Conservation (phyloP, 2,888 invertebrate species). For the Geophilus truncorum region DNA sequence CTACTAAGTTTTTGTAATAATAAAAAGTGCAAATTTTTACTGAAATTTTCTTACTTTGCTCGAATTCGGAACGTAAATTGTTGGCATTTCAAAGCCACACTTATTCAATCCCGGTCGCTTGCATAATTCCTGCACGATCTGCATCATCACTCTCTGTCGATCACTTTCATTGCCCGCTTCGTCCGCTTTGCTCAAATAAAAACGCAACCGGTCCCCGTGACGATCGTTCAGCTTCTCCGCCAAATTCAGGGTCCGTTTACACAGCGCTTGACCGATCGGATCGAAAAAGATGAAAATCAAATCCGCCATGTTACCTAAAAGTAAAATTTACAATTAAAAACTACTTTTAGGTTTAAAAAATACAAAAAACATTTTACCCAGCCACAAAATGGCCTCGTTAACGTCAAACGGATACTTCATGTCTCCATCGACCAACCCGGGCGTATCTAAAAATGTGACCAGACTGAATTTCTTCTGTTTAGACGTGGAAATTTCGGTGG, state of each 20-base stretch:
- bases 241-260: slow-evolving; percentile 55
- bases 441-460: slow-evolving; percentile 57
- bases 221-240: slow-evolving; percentile 54
- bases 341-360: neutral
- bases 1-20: no score
- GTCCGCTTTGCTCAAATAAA: slow-evolving; percentile 57
- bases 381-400: slow-evolving; percentile 54
- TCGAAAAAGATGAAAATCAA: slow-evolving; percentile 59
- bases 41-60: no score
- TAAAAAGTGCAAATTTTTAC: no score
- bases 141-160: slow-evolving; percentile 57
- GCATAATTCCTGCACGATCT: slow-evolving; percentile 58
- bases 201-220: slow-evolving; percentile 54
- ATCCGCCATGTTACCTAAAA: slow-evolving; percentile 52
- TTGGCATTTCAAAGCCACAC: slow-evolving; percentile 57
- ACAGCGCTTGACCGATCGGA: slow-evolving; percentile 58
- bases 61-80: slow-evolving; percentile 55
- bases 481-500: slow-evolving; percentile 56
- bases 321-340: no score
- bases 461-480: slow-evolving; percentile 56
- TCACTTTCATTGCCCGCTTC: slow-evolving; percentile 57
- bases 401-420: slow-evolving; percentile 60
- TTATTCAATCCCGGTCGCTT: slow-evolving; percentile 56
- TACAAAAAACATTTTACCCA: slow-evolving; percentile 48
- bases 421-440: slow-evolving; percentile 58